Evolutionary conservation across 2,888 invertebrate genomes (phyloP).

Genomic region (Volucella inanis): DNA sequence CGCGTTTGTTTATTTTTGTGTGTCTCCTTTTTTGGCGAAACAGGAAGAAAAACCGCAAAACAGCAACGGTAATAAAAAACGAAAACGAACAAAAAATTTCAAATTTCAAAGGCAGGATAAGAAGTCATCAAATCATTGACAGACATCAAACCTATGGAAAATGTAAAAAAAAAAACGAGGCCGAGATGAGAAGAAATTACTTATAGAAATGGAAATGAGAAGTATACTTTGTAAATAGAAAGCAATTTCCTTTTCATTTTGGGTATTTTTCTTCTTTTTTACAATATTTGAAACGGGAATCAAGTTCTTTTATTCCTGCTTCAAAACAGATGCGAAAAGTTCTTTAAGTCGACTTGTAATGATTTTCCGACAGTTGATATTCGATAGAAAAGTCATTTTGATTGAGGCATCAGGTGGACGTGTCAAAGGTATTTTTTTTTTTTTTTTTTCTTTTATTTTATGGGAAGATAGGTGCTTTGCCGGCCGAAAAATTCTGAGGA

Average conservation of each 20-base stretch:
- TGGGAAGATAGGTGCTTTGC: not conserved
- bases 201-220: conserved; percentile 46
- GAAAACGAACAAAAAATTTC: not conserved
- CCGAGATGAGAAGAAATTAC: conserved; percentile 3
- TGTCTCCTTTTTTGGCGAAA: conserved; percentile 22
- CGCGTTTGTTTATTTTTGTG: conserved; percentile 22
- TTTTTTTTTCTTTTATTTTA: not conserved
- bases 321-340: not conserved
- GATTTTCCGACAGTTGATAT: conserved; percentile 1
- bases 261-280: not conserved
- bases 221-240: conserved; percentile 13
- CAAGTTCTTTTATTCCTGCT: not conserved
- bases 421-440: not conserved
- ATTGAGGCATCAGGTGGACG: too few species aligned
- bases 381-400: not conserved
- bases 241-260: conserved; percentile 58
- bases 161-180: not conserved
- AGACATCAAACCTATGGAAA: conserved; percentile 29
- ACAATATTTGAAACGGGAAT: not conserved
- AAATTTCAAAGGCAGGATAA: conserved; percentile 26
- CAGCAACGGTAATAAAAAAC: conserved; percentile 27
- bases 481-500: too few species aligned
- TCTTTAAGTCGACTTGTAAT: conserved; percentile 21
- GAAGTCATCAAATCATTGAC: conserved; percentile 58
- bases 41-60: not conserved